Evolutionary conservation across 2,888 invertebrate species (phyloP), one percentile per base, ranked within the genome.

Genomic region (Agrotis ipsilon): DNA sequence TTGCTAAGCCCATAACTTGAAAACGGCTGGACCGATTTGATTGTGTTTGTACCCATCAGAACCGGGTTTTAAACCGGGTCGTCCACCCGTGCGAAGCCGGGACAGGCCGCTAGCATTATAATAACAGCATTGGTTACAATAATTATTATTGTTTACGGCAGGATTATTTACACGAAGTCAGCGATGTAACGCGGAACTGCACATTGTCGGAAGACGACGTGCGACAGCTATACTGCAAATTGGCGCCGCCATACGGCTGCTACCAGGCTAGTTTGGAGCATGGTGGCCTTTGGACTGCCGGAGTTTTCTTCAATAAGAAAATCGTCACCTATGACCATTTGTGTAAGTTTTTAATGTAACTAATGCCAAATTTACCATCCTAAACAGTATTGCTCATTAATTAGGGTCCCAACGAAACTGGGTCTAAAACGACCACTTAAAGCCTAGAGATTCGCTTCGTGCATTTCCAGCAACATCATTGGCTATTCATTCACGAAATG

Each of bases 211-310:
- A 32, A 32, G 32, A 14, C 6, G 3, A 57, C 39, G 21, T 68
- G 67, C 24, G 49, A 18, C 63, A 73, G 58, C n/a, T 89, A 59
- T 14, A 18, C n/a, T 91, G 91, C 70, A 2, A 4, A 7, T 70
- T 88, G 67, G 55, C 63, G 5, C 74, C 80, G 52, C 60, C 73
- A 14, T 59, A 54, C 39, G 88, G 80, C 57, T 78, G 82, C 73
- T 89, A 90, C 86, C 55, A 24, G 19, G 75, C 88, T 46, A 19
- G n/a, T 43, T 72, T 93, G 58, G 7, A 0, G 43, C 87, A 90
- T 72, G 21, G 18, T n/a, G 91, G 90, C n/a, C 86, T 89, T 19
- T 94, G 93, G 94, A 63, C 39, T 32, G n/a, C 68, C 21, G 85
- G 85, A 58, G 0, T 68, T 24, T 81, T 86, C 75, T 1, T 16